phyloP scores from a whole-genome alignment of 2,888 invertebrate species.

The Cephus spinipes region DNA sequence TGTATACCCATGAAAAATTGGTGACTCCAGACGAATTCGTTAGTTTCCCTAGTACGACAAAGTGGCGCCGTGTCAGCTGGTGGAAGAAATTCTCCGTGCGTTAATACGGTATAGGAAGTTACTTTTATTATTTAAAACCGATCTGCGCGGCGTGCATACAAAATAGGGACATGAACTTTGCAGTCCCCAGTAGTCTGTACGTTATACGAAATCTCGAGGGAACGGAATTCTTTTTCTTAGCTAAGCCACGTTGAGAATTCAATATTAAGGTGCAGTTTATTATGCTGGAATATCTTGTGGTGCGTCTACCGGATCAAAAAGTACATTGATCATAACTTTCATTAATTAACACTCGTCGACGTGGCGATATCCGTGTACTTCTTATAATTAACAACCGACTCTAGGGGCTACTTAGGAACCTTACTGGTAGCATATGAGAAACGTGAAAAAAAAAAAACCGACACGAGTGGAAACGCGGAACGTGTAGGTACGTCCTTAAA shows the following conservation, averaged over 20 bases:
- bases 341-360: constrained; percentile 23
- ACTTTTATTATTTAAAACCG: neutral
- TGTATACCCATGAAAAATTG: constrained; percentile 47
- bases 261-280: neutral
- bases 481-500: constrained; percentile 19
- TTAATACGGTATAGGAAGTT: neutral
- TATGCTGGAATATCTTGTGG: neutral
- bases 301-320: neutral
- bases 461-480: neutral
- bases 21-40: constrained; percentile 37
- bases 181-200: constrained; percentile 5
- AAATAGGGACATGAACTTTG: neutral
- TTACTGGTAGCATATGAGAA: neutral
- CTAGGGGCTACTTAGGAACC: neutral
- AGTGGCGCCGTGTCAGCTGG: constrained; percentile 14
- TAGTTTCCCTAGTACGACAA: constrained; percentile 38
- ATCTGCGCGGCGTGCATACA: neutral
- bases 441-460: neutral
- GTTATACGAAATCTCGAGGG: neutral
- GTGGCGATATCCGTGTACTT: constrained; percentile 20
- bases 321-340: constrained; percentile 8
- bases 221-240: neutral
- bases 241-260: neutral
- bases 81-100: neutral
- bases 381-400: constrained; percentile 18